These are phyloP conservation scores for Aromia moschata DNA, from an alignment of 2,888 invertebrate genomes.

Conservation along the genomic window DNA sequence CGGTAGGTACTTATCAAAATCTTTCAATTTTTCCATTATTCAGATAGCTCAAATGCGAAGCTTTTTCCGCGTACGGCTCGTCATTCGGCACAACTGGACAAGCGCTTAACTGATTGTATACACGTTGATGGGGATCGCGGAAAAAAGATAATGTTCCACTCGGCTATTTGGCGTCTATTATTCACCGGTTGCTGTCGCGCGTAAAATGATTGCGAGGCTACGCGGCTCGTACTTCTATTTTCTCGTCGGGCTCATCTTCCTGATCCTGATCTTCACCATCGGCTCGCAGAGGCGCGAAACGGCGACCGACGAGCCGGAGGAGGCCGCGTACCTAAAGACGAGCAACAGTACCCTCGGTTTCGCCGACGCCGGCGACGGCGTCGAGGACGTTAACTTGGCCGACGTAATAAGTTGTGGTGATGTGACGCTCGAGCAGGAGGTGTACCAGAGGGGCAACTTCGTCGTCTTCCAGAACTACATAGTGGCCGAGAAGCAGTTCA, in stretches of 20 bases:
- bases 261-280: not conserved
- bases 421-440: slow-evolving; percentile 11
- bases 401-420: slow-evolving; percentile 32
- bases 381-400: not conserved
- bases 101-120: not conserved
- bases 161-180: not conserved
- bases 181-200: not conserved
- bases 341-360: not conserved
- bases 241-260: not conserved
- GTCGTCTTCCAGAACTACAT: slow-evolving; percentile 87
- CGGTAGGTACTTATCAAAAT: no score
- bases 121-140: not conserved
- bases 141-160: not conserved
- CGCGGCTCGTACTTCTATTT: slow-evolving; percentile 3
- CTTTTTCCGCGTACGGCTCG: no score
- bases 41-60: no score
- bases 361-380: not conserved
- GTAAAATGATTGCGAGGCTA: not conserved
- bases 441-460: slow-evolving; percentile 61
- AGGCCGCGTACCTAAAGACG: no score
- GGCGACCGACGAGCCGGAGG: no score
- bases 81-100: no score
- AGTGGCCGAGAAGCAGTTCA: slow-evolving; percentile 59
- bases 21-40: no score
- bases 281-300: not conserved